Conservation (phyloP, 2,113 vertebrate genomes). For the Apodemus speciosus region DNA sequence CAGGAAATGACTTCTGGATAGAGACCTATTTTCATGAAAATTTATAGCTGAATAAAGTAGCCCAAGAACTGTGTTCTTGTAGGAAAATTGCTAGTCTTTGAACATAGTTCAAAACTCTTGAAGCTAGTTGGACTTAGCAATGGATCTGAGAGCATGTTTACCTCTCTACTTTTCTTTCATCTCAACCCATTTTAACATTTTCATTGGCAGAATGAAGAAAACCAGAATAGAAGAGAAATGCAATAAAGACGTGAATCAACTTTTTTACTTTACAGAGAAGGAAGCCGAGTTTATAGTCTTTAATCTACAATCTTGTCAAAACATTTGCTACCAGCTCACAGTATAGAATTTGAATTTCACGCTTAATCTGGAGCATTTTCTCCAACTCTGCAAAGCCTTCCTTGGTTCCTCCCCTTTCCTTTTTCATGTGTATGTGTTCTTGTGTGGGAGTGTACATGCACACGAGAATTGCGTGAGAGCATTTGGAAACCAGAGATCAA, state of each 20-base stretch:
- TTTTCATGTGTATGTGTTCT: too few relatives aligned
- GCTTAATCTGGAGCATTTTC: neutral
- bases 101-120: constrained; percentile 7
- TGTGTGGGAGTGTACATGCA: neutral
- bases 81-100: constrained; percentile 1
- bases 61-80: neutral
- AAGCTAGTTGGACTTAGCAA: neutral
- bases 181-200: neutral
- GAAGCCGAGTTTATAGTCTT: neutral
- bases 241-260: neutral
- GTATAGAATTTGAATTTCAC: neutral
- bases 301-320: neutral
- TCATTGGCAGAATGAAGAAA: neutral
- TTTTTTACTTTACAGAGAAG: neutral
- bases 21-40: constrained; percentile 17
- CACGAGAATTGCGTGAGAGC: too few relatives aligned
- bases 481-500: neutral
- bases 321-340: neutral
- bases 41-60: neutral
- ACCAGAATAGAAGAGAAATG: neutral
- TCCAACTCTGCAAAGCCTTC: neutral
- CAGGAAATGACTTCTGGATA: constrained; percentile 41
- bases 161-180: neutral
- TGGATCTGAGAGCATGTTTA: neutral
- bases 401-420: neutral